Base-by-base conservation (phyloP, 1,140 invertebrate genomes). In the Aphaenogaster rudis region DNA sequence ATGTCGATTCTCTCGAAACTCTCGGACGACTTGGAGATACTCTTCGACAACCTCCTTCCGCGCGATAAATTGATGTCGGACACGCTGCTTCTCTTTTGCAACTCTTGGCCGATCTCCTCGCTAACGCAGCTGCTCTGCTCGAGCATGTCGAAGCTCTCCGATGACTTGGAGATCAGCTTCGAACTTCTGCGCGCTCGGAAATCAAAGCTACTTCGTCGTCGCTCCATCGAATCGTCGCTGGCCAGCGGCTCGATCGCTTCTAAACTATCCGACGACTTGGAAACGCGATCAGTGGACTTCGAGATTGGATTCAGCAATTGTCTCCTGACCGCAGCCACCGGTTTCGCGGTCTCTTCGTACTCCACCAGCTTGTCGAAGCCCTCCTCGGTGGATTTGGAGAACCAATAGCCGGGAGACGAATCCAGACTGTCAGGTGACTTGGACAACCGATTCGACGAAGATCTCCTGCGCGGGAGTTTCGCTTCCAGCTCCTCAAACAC, bases 401-500 rank as follows among this genome's bases (percentile, higher is more conserved):
- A 91, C 92, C 92, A 93, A 2, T 87, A 77, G 9, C 63, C 48
- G 33, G 88, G 74, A 2, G 69, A 36, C 42, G 87, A 90, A 13
- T 95, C 95, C 2, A 95, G 76, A 45, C 94, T 95, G 69, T 95
- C 95, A 3, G 94, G 93, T 0, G 94, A 93, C 21, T 94, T 94
- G 15, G 93, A 95, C 42, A 92, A 77, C 11, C 91, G 86, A 78
- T 91, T 93, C 4, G 88, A 92, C 0, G 94, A 93, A 0, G 93
- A 89, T 45, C 93, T 91, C 33, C 92, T 48, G 86, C 92, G 72
- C 0, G 93, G 93, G 3, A 93, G 77, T 59, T 91, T 92, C 0
- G 89, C 61, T 48, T 93, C 93, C 21, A 92, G 74, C 57, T 93
- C 86, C 13, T 93, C 91, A 82, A 94, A 94, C 5, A 93, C 86